phyloP scores from a whole-genome alignment of 2,113 vertebrate genomes.

The Nerophis ophidion region DNA sequence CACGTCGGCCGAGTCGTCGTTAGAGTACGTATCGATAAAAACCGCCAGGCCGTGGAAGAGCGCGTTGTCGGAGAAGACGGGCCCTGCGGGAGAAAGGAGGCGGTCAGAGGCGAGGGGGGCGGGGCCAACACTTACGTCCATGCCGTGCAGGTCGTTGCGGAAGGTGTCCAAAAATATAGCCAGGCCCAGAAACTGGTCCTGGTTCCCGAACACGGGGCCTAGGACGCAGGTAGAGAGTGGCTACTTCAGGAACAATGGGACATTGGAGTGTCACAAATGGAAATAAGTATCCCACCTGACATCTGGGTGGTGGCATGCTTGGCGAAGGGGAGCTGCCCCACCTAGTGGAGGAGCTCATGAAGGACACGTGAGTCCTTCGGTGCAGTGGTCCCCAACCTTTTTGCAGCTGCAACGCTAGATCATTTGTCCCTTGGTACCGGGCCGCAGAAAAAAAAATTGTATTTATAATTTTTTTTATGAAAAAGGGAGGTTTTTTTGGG shows the following conservation, averaged over 20 bases:
- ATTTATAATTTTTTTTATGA: too few species aligned
- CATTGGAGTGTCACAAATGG: not conserved
- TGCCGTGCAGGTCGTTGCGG: slow-evolving; percentile 76
- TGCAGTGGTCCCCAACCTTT: too few species aligned
- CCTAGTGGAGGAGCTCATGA: too few species aligned
- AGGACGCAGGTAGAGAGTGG: slow-evolving; percentile 63
- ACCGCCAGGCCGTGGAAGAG: slow-evolving; percentile 91
- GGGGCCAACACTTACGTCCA: slow-evolving; percentile 72
- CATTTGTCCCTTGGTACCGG: too few species aligned
- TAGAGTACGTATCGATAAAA: slow-evolving; percentile 95
- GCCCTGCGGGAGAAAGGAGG: slow-evolving; percentile 74
- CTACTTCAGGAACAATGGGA: not conserved
- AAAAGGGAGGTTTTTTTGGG: too few species aligned
- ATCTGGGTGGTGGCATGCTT: too few species aligned
- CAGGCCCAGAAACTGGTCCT: slow-evolving; percentile 74
- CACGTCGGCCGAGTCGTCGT: slow-evolving; percentile 90
- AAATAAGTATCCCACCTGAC: too few species aligned
- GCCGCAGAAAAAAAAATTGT: too few species aligned
- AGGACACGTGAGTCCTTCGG: too few species aligned
- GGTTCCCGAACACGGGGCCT: slow-evolving; percentile 76
- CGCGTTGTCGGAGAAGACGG: slow-evolving; percentile 92
- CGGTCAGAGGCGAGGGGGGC: slow-evolving; percentile 25
- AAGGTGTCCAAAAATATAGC: slow-evolving; percentile 78
- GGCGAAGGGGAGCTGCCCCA: too few species aligned
- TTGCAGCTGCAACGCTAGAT: too few species aligned